Evolutionary conservation across 2,888 invertebrate species (phyloP).

Genomic region (Pedicia rivosa): DNA sequence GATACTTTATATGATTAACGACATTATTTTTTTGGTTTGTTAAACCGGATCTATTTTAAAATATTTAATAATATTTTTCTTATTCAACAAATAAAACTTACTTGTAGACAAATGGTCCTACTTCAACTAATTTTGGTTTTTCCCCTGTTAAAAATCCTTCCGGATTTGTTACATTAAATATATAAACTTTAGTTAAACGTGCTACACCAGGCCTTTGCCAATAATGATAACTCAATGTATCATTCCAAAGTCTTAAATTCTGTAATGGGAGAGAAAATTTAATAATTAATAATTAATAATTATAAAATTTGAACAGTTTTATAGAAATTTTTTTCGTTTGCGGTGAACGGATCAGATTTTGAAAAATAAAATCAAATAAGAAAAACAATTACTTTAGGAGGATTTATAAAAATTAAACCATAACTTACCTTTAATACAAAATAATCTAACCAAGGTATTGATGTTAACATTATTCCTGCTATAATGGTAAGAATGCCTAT

Average conservation of each 20-base stretch:
- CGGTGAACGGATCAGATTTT: too few species aligned
- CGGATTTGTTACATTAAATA: slow-evolving; percentile 78
- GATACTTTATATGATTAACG: too few species aligned
- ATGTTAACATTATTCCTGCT: slow-evolving; percentile 62
- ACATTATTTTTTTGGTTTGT: too few species aligned
- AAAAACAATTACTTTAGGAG: neutral
- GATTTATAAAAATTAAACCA: neutral
- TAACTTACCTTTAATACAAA: slow-evolving; percentile 61
- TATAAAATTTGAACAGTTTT: neutral
- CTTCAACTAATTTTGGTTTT: slow-evolving; percentile 65
- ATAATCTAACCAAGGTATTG: slow-evolving; percentile 79
- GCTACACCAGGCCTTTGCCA: slow-evolving; percentile 79
- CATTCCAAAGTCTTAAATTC: slow-evolving; percentile 73
- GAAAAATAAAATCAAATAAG: neutral
- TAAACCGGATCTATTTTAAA: too few species aligned
- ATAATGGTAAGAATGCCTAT: slow-evolving; percentile 68
- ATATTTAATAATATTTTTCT: neutral
- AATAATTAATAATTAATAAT: neutral
- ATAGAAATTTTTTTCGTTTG: neutral
- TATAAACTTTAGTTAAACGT: slow-evolving; percentile 69
- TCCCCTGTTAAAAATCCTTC: slow-evolving; percentile 64
- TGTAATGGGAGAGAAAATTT: slow-evolving; percentile 29
- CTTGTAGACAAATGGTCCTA: slow-evolving; percentile 79
- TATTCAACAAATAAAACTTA: slow-evolving; percentile 28
- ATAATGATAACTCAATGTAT: slow-evolving; percentile 71